phyloP scores from a whole-genome alignment of 2,113 vertebrate species.

The Pitta sordida region DNA sequence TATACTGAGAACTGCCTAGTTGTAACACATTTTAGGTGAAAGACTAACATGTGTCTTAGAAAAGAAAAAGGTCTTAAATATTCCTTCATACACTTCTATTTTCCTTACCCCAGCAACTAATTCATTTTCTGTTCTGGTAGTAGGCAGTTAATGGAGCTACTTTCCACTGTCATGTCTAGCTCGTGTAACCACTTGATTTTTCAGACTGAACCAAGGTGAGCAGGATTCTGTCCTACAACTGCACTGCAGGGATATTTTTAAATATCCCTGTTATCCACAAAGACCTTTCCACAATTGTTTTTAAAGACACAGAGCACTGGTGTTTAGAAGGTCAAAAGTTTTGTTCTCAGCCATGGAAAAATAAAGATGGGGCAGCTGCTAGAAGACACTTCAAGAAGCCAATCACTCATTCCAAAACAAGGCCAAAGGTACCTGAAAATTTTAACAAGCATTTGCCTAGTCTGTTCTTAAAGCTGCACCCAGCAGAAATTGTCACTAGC shows the following conservation, averaged over 20 bases:
- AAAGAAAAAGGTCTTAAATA: neutral
- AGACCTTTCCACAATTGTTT: neutral
- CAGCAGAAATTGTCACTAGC: neutral
- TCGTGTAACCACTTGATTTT: neutral
- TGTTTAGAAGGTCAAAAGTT: neutral
- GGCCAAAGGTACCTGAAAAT: neutral
- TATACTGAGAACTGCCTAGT: neutral
- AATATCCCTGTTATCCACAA: neutral
- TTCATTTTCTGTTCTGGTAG: neutral
- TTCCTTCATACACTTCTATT: neutral
- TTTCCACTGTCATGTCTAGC: neutral
- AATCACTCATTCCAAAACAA: neutral
- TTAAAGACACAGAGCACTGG: neutral
- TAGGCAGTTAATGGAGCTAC: neutral
- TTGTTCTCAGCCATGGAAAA: neutral
- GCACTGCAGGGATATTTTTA: neutral
- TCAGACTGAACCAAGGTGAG: neutral
- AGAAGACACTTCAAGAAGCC: neutral
- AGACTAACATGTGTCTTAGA: neutral
- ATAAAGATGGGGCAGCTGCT: fast-evolving
- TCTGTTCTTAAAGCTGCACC: neutral
- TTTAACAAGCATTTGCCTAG: neutral
- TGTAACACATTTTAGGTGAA: neutral
- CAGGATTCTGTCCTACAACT: neutral
- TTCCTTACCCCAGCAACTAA: neutral